Conservation (phyloP, 1,140 invertebrate genomes). For the Elymnias hypermnestra region DNA sequence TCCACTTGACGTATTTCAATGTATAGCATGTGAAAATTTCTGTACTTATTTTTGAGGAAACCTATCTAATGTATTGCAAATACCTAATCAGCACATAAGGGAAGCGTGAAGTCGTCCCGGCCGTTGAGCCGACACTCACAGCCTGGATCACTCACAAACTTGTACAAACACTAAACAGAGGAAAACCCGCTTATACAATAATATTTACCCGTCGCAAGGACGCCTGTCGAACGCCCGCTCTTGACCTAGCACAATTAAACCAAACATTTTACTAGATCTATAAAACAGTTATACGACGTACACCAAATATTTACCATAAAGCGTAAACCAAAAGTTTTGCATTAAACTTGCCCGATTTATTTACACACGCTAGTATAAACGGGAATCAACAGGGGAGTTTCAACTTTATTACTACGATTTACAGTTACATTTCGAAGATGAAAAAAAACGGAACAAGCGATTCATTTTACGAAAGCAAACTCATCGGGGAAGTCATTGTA, state of each 20-base stretch:
- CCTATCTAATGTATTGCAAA: no score
- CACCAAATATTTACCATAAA: constrained; percentile 75
- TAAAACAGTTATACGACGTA: constrained; percentile 72
- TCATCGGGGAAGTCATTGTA: constrained; percentile 39
- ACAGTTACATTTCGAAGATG: constrained; percentile 21
- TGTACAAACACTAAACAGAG: constrained; percentile 58
- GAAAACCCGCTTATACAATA: constrained; percentile 73
- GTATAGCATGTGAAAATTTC: no score
- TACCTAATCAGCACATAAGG: not conserved
- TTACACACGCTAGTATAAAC: constrained; percentile 54
- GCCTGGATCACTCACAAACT: constrained; percentile 48
- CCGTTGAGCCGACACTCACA: constrained; percentile 37
- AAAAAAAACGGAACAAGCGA: constrained; percentile 22
- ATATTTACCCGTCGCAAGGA: constrained; percentile 74
- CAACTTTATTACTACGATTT: constrained; percentile 19
- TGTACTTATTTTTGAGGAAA: no score
- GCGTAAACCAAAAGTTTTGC: constrained; percentile 75
- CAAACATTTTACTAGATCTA: constrained; percentile 74
- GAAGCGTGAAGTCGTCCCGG: constrained; percentile 10
- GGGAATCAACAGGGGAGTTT: constrained; percentile 20
- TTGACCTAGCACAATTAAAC: constrained; percentile 74
- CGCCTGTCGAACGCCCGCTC: constrained; percentile 70
- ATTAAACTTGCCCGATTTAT: constrained; percentile 71
- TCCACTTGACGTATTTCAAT: no score
- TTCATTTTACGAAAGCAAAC: constrained; percentile 33